Percentiles rank a stretch among this genome's conserved stretches.
phyloP scores from a whole-genome alignment of 2,113 vertebrate species.

The Erythrolamprus reginae region DNA sequence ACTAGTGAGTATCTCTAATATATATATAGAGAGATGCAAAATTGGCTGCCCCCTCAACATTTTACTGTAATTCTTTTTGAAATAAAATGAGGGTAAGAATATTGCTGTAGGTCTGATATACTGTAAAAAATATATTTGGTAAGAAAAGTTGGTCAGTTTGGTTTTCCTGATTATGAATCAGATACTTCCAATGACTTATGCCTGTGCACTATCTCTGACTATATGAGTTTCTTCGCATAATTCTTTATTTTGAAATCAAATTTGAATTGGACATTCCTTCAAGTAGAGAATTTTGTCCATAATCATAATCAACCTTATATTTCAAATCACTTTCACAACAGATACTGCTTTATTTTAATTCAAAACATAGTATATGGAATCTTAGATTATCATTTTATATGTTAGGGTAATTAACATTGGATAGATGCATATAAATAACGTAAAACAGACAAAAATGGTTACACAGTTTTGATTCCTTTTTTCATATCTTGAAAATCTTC shows the following conservation, averaged over 20 bases:
- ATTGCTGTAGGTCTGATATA: background rate
- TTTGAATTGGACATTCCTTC: background rate
- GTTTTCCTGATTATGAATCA: background rate
- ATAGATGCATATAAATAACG: background rate
- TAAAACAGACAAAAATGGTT: background rate
- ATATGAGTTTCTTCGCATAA: background rate
- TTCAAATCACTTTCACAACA: background rate
- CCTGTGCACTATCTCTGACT: background rate
- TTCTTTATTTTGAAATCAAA: background rate
- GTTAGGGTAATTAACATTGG: background rate
- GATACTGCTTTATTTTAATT: background rate
- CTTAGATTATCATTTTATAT: background rate
- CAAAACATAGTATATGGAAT: background rate
- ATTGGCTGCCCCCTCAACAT: rapidly evolving
- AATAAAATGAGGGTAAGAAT: background rate
- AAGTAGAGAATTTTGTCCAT: background rate
- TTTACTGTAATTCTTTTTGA: background rate
- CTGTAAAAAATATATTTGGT: background rate
- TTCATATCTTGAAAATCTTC: background rate
- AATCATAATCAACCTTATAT: background rate
- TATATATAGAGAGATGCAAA: rapidly evolving
- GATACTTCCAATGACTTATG: background rate
- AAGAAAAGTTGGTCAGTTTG: background rate
- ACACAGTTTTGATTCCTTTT: background rate
- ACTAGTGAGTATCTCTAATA: conserved; percentile 69